These are phyloP conservation scores for Anguilla rostrata DNA, from an alignment of 2,113 vertebrate species.

Conservation along the genomic window DNA sequence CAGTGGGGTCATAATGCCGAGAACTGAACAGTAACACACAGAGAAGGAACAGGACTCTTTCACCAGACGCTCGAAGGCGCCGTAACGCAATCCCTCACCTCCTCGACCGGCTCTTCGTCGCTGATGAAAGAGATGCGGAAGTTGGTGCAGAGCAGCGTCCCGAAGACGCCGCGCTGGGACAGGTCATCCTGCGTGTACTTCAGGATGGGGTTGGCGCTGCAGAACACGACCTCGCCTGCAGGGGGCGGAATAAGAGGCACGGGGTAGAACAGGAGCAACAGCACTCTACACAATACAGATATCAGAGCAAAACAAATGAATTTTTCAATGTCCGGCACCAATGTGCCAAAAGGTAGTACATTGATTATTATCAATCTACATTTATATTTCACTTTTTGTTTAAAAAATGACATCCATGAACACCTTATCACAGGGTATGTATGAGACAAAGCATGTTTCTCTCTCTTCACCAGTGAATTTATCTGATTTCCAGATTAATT, in stretches of 20 bases:
- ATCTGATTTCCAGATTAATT: too few species aligned
- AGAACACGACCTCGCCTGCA: slow-evolving; percentile 82
- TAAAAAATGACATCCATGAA: too few species aligned
- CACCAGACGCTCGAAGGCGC: slow-evolving; percentile 11
- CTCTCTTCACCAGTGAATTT: too few species aligned
- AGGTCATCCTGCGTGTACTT: slow-evolving; percentile 79
- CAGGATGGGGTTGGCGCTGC: slow-evolving; percentile 77
- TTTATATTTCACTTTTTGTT: neutral
- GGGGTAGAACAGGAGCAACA: neutral
- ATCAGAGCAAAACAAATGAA: too few species aligned
- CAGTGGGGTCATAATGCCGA: neutral
- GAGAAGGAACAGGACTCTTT: neutral
- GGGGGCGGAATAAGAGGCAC: neutral
- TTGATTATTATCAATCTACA: neutral
- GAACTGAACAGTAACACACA: neutral
- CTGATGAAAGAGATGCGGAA: slow-evolving; percentile 83
- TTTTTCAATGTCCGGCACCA: too few species aligned
- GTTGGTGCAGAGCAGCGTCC: slow-evolving; percentile 83
- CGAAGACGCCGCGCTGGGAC: slow-evolving; percentile 74
- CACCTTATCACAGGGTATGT: too few species aligned
- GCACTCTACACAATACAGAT: too few species aligned
- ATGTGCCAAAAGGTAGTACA: neutral
- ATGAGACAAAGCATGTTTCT: too few species aligned
- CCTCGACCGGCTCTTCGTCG: slow-evolving; percentile 65
- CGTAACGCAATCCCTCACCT: slow-evolving; percentile 57